These are phyloP conservation scores for Mactra quadrangularis DNA, from an alignment of 1,140 invertebrate species.

Conservation along the genomic window DNA sequence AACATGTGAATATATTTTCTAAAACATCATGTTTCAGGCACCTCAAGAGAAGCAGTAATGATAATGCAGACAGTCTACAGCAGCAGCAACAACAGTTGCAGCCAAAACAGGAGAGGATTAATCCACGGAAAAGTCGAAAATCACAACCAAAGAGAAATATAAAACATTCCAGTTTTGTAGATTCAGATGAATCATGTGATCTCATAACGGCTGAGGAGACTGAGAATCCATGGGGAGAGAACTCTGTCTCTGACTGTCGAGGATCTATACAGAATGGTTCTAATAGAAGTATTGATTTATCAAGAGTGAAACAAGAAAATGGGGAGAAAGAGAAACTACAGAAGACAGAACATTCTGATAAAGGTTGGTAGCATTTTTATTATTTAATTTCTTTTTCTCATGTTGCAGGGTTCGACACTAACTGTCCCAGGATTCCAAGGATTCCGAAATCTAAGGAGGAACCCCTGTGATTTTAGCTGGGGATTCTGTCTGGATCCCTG, in stretches of 20 bases:
- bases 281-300: slow-evolving; percentile 26
- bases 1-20: too few species aligned
- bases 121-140: slow-evolving; percentile 52
- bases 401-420: too few species aligned
- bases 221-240: slow-evolving; percentile 13
- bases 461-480: too few species aligned
- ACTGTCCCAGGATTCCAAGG: too few species aligned
- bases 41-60: slow-evolving; percentile 42
- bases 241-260: slow-evolving; percentile 18
- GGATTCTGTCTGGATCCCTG: too few species aligned
- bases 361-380: slow-evolving; percentile 40
- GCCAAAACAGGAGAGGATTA: background rate
- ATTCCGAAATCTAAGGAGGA: too few species aligned
- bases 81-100: background rate
- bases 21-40: too few species aligned
- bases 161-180: slow-evolving; percentile 38
- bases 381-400: too few species aligned
- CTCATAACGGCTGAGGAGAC: background rate
- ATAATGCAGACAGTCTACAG: too few species aligned
- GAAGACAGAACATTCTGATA: slow-evolving; percentile 2
- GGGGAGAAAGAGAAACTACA: background rate
- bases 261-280: background rate
- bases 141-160: slow-evolving; percentile 58
- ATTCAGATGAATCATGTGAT: slow-evolving; percentile 43
- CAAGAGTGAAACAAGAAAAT: slow-evolving; percentile 33